A percentile compares a stretch with the other conserved stretches of the same genome.
Conservation (phyloP, 2,113 vertebrate genomes). For the Scophthalmus maximus region DNA sequence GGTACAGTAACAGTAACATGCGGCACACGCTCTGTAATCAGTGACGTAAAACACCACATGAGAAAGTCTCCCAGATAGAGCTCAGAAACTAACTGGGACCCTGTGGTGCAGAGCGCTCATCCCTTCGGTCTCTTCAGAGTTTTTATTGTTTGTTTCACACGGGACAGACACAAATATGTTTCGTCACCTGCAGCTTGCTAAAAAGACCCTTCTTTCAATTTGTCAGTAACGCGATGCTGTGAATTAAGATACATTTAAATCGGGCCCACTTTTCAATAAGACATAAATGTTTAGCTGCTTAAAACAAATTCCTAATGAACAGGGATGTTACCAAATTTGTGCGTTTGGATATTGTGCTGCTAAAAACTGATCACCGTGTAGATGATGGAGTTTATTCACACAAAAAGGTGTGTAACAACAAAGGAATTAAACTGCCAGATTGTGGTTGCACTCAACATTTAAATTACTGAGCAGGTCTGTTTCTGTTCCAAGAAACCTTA, state of each 20-base stretch:
- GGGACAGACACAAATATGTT: constrained; percentile 20
- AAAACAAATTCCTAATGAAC: constrained; percentile 6
- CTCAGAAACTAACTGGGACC: constrained; percentile 29
- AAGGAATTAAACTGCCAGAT: constrained; percentile 16
- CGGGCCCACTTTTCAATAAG: neutral
- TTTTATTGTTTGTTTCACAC: constrained; percentile 58
- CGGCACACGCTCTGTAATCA: constrained; percentile 79
- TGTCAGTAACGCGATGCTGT: neutral
- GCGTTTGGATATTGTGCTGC: neutral
- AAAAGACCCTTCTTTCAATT: neutral
- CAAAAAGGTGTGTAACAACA: constrained; percentile 18
- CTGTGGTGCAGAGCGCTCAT: constrained; percentile 12
- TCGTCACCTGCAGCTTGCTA: constrained; percentile 24
- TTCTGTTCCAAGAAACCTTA: constrained; percentile 57
- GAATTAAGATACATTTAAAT: neutral
- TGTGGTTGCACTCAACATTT: constrained; percentile 9
- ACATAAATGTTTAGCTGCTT: neutral
- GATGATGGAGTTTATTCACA: constrained; percentile 19
- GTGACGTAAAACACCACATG: constrained; percentile 66
- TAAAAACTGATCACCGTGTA: too few relatives aligned
- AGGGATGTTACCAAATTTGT: neutral
- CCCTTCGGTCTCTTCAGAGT: constrained; percentile 5
- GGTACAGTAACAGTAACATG: constrained; percentile 72
- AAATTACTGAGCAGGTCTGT: constrained; percentile 47
- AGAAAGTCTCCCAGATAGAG: constrained; percentile 54